These are phyloP conservation scores for Elachura formosa DNA, from an alignment of 2,113 vertebrate species.

Conservation along the genomic window DNA sequence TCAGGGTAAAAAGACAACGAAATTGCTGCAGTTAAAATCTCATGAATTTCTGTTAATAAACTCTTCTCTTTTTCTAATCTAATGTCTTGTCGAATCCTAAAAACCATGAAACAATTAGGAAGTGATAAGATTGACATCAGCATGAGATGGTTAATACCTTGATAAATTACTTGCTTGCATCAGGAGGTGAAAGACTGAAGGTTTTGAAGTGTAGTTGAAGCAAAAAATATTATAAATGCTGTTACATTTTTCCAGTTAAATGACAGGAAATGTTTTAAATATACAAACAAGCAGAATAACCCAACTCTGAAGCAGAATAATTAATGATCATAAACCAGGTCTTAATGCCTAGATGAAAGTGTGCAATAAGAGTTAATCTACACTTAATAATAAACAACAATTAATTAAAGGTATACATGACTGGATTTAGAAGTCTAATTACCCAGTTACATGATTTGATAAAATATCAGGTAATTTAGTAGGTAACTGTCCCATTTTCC, in stretches of 20 bases:
- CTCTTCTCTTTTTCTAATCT: not conserved
- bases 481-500: not conserved
- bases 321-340: not conserved
- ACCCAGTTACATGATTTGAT: conserved; percentile 31
- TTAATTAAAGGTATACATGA: conserved; percentile 30
- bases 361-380: not conserved
- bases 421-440: conserved; percentile 27
- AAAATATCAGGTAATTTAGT: conserved; percentile 2
- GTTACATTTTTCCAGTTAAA: not conserved
- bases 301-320: not conserved
- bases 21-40: conserved; percentile 1
- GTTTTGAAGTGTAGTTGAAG: not conserved
- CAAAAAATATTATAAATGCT: not conserved
- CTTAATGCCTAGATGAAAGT: not conserved
- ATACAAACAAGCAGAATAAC: not conserved
- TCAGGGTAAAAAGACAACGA: not conserved
- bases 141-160: not conserved
- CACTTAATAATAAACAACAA: conserved; percentile 11
- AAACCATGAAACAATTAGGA: not conserved
- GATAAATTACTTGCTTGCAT: not conserved
- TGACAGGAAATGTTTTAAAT: not conserved
- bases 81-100: not conserved
- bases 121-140: not conserved
- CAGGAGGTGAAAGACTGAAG: not conserved
- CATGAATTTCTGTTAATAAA: not conserved